Evolutionary conservation across 2,797 vertebrate species (phyloP), one percentile per base, ranked within the genome.

Genomic region (Presbytis comata): DNA sequence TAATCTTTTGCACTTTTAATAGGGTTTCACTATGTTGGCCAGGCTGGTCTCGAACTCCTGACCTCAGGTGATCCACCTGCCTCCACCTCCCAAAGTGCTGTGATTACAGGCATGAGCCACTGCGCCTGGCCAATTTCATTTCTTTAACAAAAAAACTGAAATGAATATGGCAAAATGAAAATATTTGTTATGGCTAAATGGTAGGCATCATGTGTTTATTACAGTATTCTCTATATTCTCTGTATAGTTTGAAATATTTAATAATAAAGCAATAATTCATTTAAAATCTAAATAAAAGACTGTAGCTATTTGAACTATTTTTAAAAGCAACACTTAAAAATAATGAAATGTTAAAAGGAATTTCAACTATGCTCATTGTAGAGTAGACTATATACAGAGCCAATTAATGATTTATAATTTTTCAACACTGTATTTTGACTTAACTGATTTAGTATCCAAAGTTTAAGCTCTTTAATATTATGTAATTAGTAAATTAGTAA

Each of bases 181-280:
- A 64, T 90, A 76, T 76, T 53, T 92, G 28, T 82, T 95, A 79
- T 2, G 78, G 33, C 14, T 36, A 74, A 30, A 12, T 82, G 50
- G 14, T 64, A 12, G 41, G 6, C 16, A 11, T 30, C 7, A 6
- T 17, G 5, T 48, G 30, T 91, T 76, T 76, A 67, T 33, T 70
- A 39, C n/a, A 48, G 59, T 5, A 57, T 83, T 83, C 59, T 85
- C 16, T 79, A 36, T 33, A 72, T 21, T 41, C 55, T 16, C 39
- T 57, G 28, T 75, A 48, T 64, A 83, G 55, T 85, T 92, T 82
- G 10, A 96, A 92, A 72, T 78, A 76, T 50, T 85, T 92, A 78
- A 61, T 57, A 92, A 89, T 85, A 61, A 81, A 61, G 6, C 11
- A 85, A 72, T 48, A 72, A 59, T 75, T 91, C 74, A 81, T 76